Evolutionary conservation across 2,797 vertebrate species (phyloP).

Genomic region (Octomys mimax): DNA sequence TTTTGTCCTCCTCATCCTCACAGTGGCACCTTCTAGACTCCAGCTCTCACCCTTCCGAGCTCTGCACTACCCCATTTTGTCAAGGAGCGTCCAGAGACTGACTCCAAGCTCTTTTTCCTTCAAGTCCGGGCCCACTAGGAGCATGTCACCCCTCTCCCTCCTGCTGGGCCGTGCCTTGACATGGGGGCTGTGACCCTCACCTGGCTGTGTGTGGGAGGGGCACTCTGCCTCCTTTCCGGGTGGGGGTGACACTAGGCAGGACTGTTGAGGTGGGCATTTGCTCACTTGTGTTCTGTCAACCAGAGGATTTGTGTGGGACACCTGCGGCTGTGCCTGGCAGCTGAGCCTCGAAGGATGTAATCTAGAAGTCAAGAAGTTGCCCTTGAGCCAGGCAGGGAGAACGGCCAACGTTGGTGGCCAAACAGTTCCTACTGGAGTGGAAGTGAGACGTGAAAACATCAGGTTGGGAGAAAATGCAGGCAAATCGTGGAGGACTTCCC

Average conservation of each 20-base stretch:
- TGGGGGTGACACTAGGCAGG: not conserved
- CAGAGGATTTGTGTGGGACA: not conserved
- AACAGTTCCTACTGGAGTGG: not conserved
- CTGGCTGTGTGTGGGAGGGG: too few relatives aligned
- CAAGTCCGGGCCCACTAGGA: not conserved
- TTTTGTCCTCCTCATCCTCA: not conserved
- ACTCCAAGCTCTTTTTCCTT: not conserved
- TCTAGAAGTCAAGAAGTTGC: not conserved
- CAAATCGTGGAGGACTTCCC: not conserved
- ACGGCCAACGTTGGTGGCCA: not conserved
- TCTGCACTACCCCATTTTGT: not conserved
- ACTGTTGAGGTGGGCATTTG: not conserved
- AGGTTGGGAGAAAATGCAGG: not conserved
- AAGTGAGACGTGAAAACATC: not conserved
- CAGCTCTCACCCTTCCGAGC: not conserved
- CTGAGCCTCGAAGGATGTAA: not conserved
- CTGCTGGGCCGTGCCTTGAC: not conserved
- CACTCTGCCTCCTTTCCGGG: not conserved
- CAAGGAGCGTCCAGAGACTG: not conserved
- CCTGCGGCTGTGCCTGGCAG: not conserved
- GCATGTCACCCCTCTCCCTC: not conserved
- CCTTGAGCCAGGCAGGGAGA: not conserved
- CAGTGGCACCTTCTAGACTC: not conserved
- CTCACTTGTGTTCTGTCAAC: not conserved
- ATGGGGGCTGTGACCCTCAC: not conserved